Evolutionary conservation across 2,113 vertebrate species (phyloP), one percentile per base, ranked within the genome.

Genomic region (Centrocercus urophasianus): DNA sequence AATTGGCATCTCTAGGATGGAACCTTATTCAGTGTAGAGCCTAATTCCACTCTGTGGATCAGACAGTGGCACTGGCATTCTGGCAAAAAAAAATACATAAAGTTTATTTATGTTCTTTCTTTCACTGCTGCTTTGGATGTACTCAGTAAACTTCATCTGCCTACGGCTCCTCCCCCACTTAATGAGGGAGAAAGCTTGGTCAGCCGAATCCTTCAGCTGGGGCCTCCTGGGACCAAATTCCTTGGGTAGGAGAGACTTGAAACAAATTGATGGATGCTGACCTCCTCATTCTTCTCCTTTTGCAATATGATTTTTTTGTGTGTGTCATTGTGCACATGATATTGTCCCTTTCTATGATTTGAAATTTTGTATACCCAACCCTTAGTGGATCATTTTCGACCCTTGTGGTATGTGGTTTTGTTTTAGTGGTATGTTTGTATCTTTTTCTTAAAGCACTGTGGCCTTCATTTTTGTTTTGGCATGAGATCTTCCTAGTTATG

Each of bases 161-260:
- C 99, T 98, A 99, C 98, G 97, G 99, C 99, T 96, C 99, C 99
- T 97, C 99, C 99, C 97, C 99, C 99, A 98, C 99, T 99, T 98
- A 99, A 99, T 98, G 99, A 99, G 99, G 99, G 99, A 94, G 99
- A 99, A 98, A 99, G 99, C 98, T 98, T 99, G 98, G 99, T 99
- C 99, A 99, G 99, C 99, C 98, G 99, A 98, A 99, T 99, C 98
- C 99, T 99, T 97, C 99, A 99, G 98, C 99, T 99, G 95, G 99
- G 99, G 97, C 99, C 99, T 95, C 99, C 99, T 97, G 99, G 99
- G 97, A 99, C 99, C 97, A 99, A 98, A 99, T 99, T 99, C 98
- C 99, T 99, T 96, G 99, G 99, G 99, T 99, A 99, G 98, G 99
- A 98, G 98, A 98, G 98, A 98, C 97, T 98, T 98, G 98, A 98